Conservation (phyloP, 2,113 vertebrate genomes). For the Vulpes lagopus region DNA sequence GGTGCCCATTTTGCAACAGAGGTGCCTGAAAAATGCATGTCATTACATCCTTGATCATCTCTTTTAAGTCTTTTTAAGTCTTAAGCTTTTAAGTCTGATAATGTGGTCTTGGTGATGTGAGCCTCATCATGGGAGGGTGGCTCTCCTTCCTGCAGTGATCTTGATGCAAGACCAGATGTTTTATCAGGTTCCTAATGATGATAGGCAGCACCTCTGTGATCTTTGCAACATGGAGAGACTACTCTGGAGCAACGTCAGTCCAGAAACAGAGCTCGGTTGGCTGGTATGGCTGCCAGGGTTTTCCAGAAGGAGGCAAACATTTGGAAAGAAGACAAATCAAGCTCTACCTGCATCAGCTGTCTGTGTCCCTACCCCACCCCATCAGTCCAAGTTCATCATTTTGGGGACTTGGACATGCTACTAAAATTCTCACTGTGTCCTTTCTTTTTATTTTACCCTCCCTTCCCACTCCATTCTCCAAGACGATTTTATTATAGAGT, state of each 20-base stretch:
- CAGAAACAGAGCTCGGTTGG: not conserved
- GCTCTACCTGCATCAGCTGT: not conserved
- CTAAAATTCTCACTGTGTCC: not conserved
- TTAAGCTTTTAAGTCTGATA: not conserved
- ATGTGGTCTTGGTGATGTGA: not conserved
- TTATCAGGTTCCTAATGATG: not conserved
- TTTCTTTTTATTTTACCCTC: not conserved
- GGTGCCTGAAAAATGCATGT: not conserved
- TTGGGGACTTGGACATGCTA: not conserved
- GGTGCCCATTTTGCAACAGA: not conserved
- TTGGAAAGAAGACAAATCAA: not conserved
- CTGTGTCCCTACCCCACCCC: no score
- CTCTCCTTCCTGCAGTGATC: not conserved
- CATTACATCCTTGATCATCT: not conserved
- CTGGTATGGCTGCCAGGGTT: not conserved
- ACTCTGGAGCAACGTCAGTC: not conserved
- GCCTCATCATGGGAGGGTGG: not conserved
- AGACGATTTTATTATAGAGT: not conserved
- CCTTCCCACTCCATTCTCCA: not conserved
- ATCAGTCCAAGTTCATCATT: not conserved
- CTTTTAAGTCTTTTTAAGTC: no score
- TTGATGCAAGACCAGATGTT: no score
- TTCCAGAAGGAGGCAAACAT: not conserved
- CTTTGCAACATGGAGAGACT: not conserved
- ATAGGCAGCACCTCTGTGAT: not conserved